Base-by-base conservation (phyloP, 2,888 invertebrate genomes). In the Theretra japonica region DNA sequence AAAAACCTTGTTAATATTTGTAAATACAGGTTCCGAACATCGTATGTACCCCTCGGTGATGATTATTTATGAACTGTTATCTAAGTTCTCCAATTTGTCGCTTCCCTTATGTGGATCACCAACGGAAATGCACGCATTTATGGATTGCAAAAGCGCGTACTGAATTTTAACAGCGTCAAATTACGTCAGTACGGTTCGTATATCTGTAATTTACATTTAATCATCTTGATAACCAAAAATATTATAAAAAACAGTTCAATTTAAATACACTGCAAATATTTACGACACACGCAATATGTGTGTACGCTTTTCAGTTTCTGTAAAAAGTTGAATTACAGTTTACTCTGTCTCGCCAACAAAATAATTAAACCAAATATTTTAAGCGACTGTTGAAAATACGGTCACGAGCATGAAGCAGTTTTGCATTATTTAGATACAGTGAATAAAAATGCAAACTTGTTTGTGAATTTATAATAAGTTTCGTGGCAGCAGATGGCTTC, bases 41-140 rank as follows among this genome's bases (percentile, higher is more conserved):
- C 23, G 23, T 23, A 65, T 41, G 8, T 41, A 41, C 41, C 15
- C 11, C 65, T 48, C 72, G 59, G 56, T 74, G 72, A 84, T 87
- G 81, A 82, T 80, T 90, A 89, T 88, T 86, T 85, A 89, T 88
- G 79, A 83, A 78, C 79, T 85, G 88, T 91, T 90, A 90, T 88
- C 86, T 86, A 84, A 85, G 77, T 68, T 73, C 77, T 83, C 88
- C 81, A 84, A 89, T 89, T 88, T 86, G 90, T 88, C 83, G 81
- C 86, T 85, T 83, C 78, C 91, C 90, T 85, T 86, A 88, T 77
- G 75, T 72, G 87, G 85, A 77, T 75, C 77, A 82, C 80, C 88
- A 85, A 77, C 91, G 92, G 93, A 93, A 89, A 90, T 90, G 88
- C 89, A 89, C 72, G 79, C 88, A 78, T 83, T 86, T 90, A 90